phyloP scores from a whole-genome alignment of 2,113 vertebrate genomes.

The Aegithalos caudatus region DNA sequence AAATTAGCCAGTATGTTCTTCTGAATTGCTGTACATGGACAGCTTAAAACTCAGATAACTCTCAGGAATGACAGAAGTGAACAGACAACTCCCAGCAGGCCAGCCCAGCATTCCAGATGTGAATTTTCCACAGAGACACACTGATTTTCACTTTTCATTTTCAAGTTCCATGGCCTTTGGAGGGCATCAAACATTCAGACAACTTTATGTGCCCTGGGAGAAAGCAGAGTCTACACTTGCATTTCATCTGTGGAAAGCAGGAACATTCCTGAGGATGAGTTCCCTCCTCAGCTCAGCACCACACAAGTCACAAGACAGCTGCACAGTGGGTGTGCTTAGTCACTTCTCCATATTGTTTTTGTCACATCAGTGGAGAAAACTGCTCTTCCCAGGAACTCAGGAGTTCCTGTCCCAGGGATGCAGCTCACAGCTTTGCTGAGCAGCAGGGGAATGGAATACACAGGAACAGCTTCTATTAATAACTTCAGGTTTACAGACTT shows the following conservation, averaged over 20 bases:
- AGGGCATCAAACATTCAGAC: background rate
- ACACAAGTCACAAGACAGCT: background rate
- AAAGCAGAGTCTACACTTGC: background rate
- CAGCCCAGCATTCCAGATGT: background rate
- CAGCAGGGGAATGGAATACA: background rate
- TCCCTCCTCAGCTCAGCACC: background rate
- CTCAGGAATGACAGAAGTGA: background rate
- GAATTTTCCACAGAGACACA: background rate
- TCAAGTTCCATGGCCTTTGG: background rate
- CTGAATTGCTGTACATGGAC: background rate
- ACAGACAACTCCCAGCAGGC: background rate
- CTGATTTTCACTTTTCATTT: background rate
- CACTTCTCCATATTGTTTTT: background rate
- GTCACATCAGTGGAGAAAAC: background rate
- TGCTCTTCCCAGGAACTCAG: background rate
- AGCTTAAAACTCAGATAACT: background rate
- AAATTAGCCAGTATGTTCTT: background rate
- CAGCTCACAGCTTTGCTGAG: background rate
- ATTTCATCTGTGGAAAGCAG: background rate
- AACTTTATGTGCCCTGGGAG: background rate
- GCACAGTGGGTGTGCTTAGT: background rate
- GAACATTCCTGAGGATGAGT: background rate
- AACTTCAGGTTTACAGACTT: background rate
- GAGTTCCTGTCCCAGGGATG: background rate
- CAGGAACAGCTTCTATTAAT: slow-evolving; percentile 9